These are phyloP conservation scores for Elaeidobius kamerunicus DNA, from an alignment of 2,888 invertebrate genomes.

Conservation along the genomic window DNA sequence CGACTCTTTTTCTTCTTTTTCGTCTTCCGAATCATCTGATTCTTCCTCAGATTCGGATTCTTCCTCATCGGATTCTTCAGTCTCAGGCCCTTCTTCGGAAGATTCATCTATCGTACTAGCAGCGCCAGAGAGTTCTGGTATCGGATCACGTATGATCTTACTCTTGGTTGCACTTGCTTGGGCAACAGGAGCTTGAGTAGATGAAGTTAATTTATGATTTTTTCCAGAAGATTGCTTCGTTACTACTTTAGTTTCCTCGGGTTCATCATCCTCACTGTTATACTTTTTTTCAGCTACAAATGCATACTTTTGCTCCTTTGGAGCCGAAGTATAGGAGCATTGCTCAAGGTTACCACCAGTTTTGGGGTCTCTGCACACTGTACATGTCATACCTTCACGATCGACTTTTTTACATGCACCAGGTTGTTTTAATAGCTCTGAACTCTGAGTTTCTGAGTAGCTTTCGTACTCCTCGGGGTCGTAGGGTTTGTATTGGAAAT, in stretches of 20 bases:
- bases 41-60: slow-evolving; percentile 20
- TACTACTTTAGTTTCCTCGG: slow-evolving; percentile 46
- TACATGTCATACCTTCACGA: slow-evolving; percentile 66
- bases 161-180: slow-evolving; percentile 20
- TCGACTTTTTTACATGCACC: slow-evolving; percentile 64
- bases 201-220: slow-evolving; percentile 43
- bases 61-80: slow-evolving; percentile 12
- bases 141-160: slow-evolving; percentile 19
- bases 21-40: slow-evolving; percentile 34
- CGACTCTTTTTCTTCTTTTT: slow-evolving; percentile 24
- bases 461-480: slow-evolving; percentile 57
- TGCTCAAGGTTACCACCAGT: slow-evolving; percentile 75
- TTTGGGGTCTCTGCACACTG: slow-evolving; percentile 70
- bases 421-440: slow-evolving; percentile 57
- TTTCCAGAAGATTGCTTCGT: slow-evolving; percentile 24
- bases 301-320: slow-evolving; percentile 67
- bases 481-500: slow-evolving; percentile 49
- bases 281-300: slow-evolving; percentile 64
- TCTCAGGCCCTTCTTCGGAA: slow-evolving; percentile 16
- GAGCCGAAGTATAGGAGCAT: slow-evolving; percentile 74
- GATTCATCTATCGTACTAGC: slow-evolving; percentile 24
- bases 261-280: slow-evolving; percentile 55
- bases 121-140: slow-evolving; percentile 24
- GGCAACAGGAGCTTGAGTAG: slow-evolving; percentile 13
- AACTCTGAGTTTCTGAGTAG: slow-evolving; percentile 60